Evolutionary conservation across 2,797 vertebrate species (phyloP), one percentile per base, ranked within the genome.

Genomic region (Craterocephalus amniculus): DNA sequence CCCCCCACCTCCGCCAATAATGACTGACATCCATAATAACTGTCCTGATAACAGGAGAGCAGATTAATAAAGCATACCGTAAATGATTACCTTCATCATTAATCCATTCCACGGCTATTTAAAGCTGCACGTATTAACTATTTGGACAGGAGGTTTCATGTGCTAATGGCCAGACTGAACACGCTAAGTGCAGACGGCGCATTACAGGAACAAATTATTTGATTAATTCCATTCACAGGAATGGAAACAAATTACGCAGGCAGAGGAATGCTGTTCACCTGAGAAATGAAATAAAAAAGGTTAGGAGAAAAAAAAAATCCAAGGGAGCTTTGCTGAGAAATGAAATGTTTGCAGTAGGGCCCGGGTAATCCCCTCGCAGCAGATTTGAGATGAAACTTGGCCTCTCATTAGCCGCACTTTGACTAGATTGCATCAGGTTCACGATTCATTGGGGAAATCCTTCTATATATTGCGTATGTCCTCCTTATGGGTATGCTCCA

Each of bases 1-100:
- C 63, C 61, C 63, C 64, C 34, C 67, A 54, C 57, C 71, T 64
- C 63, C 76, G n/a, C 63, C 54, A 52, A 26, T 72, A 74, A 85
- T 65, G 58, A 83, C 80, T 83, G 88, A 81, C 88, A 87, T 75
- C 80, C 74, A 71, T 86, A 87, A 89, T 92, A 89, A 88, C 87
- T 63, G 74, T 78, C 80, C 78, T 91, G 87, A 90, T 93, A 91
- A 90, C 86, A 85, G 75, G 74, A 78, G 83, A 83, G 80, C 81
- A 85, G 88, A 92, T 92, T 93, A 94, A 94, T 94, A 93, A 92
- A 90, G 70, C 89, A 81, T 91, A 91, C 85, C 81, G 68, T 91
- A 94, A 94, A 94, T 92, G 92, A 95, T 94, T 94, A 92, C 88
- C 87, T 83, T 78, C 90, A 69, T 91, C 90, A 92, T 94, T 92